Conservation (phyloP, 2,113 vertebrate species). For the Odontophorus gujanensis region DNA sequence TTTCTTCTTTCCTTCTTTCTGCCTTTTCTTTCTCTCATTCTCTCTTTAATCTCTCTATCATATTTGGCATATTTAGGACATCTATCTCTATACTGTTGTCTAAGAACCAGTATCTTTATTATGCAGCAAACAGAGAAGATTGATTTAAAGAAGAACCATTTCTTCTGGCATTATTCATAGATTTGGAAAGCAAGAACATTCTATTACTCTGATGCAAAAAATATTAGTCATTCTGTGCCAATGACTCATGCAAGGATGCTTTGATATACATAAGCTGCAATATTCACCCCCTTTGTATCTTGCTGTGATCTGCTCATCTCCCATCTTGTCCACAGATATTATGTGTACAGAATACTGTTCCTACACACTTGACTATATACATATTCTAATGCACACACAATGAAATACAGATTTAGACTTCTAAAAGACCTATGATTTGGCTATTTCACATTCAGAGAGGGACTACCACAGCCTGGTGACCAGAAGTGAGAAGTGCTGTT, state of each 20-base stretch:
- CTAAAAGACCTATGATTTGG: background rate
- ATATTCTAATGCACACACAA: background rate
- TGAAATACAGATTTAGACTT: background rate
- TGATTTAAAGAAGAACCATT: background rate
- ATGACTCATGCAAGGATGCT: conserved; percentile 54
- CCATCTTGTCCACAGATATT: background rate
- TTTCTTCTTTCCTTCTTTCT: background rate
- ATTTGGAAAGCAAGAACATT: conserved; percentile 43
- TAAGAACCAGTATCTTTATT: background rate
- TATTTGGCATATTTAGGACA: conserved; percentile 31
- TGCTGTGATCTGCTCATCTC: conserved; percentile 21
- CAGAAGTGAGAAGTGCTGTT: background rate
- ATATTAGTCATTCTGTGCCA: conserved; percentile 16
- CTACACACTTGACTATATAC: background rate
- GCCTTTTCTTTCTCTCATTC: background rate
- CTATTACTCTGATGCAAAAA: conserved; percentile 35
- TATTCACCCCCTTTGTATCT: conserved; percentile 1
- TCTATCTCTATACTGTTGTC: background rate
- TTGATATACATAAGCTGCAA: conserved; percentile 45
- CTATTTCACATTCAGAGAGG: background rate
- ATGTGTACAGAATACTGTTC: background rate
- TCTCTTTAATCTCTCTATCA: background rate
- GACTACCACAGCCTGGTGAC: background rate
- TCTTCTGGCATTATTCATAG: conserved; percentile 20
- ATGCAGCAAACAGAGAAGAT: background rate